Percentiles rank a stretch among this genome's conserved stretches.
These are phyloP conservation scores for Calycopis cecrops DNA, from an alignment of 1,140 invertebrate species.

Conservation along the genomic window DNA sequence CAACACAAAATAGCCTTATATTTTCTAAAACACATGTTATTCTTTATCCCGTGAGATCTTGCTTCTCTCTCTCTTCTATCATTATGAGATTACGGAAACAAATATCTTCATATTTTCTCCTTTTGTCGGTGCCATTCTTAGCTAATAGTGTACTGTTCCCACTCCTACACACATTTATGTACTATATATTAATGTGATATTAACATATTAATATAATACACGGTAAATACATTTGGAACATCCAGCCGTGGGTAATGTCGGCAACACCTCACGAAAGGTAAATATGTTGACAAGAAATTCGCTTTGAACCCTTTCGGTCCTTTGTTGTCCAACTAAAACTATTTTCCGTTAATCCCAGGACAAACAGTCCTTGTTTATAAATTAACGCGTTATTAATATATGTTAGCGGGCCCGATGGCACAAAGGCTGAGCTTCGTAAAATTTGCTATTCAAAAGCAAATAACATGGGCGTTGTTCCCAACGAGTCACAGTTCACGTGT, in stretches of 20 bases:
- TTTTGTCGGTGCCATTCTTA: too few relatives aligned
- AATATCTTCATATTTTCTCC: too few relatives aligned
- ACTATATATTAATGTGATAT: too few relatives aligned
- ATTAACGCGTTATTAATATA: constrained; percentile 74
- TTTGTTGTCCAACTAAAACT: constrained; percentile 74
- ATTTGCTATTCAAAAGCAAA: constrained; percentile 11
- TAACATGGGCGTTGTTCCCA: not conserved
- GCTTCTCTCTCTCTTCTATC: too few relatives aligned
- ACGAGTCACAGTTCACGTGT: too few relatives aligned
- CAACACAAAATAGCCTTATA: too few relatives aligned
- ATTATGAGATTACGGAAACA: too few relatives aligned
- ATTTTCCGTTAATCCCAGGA: constrained; percentile 72
- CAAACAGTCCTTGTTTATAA: constrained; percentile 73
- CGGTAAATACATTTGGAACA: constrained; percentile 24
- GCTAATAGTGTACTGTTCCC: too few relatives aligned
- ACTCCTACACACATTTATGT: too few relatives aligned
- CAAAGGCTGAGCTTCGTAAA: not conserved
- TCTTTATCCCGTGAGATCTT: too few relatives aligned
- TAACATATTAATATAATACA: too few relatives aligned
- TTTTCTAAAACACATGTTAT: too few relatives aligned
- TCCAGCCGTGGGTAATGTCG: constrained; percentile 68
- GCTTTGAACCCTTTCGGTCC: constrained; percentile 71
- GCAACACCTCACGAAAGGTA: constrained; percentile 71
- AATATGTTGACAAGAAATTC: constrained; percentile 74
- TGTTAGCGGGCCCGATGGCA: constrained; percentile 61